These are phyloP conservation scores for Tanaodytes sp. DNA, from an alignment of 2,888 invertebrate genomes.

Conservation along the genomic window DNA sequence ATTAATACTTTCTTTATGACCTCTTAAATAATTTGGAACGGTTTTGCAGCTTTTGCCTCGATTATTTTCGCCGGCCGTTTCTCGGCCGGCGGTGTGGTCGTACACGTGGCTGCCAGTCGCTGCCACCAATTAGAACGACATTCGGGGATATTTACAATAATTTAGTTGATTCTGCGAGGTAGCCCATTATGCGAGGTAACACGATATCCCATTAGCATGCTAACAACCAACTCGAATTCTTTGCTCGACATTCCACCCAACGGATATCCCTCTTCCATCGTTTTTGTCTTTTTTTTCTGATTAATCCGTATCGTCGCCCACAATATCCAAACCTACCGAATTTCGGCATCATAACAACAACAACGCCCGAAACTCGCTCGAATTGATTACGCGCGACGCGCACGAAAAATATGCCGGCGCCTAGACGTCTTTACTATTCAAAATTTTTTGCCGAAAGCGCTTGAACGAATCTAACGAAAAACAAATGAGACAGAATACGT, in stretches of 20 bases:
- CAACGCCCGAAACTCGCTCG: too few species aligned
- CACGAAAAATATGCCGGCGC: too few species aligned
- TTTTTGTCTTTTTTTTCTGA: too few species aligned
- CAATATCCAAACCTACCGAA: too few species aligned
- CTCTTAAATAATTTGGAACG: conserved; percentile 22
- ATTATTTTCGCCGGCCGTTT: conserved; percentile 8
- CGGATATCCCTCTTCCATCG: too few species aligned
- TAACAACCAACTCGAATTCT: conserved; percentile 69
- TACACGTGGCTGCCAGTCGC: conserved; percentile 48
- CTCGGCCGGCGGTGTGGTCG: conserved; percentile 26
- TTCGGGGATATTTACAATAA: conserved; percentile 66
- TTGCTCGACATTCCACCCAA: conserved; percentile 62
- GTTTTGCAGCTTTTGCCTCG: conserved; percentile 19
- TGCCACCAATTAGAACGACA: conserved; percentile 55
- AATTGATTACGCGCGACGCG: too few species aligned
- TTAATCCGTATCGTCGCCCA: too few species aligned
- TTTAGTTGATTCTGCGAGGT: conserved; percentile 60
- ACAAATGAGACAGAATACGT: too few species aligned
- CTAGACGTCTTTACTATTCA: too few species aligned
- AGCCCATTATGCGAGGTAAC: conserved; percentile 50
- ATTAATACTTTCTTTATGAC: conserved; percentile 39
- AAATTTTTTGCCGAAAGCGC: too few species aligned
- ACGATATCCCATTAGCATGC: conserved; percentile 70
- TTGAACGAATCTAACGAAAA: too few species aligned
- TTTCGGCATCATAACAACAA: too few species aligned